A percentile compares a stretch with the other conserved stretches of the same genome.
Conservation (phyloP, 2,113 vertebrate genomes). For the Podocnemis expansa region DNA sequence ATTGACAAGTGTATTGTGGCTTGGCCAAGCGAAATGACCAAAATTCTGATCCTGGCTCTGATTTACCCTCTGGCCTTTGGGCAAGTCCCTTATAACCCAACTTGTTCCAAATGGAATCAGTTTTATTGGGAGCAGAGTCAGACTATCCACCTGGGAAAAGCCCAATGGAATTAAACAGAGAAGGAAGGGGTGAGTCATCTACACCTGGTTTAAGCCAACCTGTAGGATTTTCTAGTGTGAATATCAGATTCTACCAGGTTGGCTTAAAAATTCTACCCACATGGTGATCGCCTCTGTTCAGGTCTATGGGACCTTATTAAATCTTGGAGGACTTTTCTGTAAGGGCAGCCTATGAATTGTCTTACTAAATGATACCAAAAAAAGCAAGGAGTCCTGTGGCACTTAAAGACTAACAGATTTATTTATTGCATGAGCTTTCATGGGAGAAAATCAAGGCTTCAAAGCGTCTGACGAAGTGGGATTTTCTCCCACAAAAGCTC, state of each 20-base stretch:
- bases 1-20: fast-evolving
- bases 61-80: not conserved
- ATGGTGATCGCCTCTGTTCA: not conserved
- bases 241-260: not conserved
- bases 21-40: not conserved
- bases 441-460: too few species aligned
- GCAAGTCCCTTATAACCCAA: not conserved
- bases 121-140: not conserved
- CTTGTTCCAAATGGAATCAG: not conserved
- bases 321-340: not conserved
- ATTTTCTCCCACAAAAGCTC: too few species aligned
- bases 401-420: too few species aligned
- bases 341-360: not conserved
- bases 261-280: not conserved
- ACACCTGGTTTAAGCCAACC: not conserved
- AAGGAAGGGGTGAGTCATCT: not conserved
- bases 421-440: too few species aligned
- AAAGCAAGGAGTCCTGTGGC: too few species aligned
- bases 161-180: not conserved
- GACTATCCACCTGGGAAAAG: not conserved
- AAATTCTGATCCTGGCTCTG: not conserved
- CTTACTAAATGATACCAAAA: not conserved
- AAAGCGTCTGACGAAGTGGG: too few species aligned
- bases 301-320: not conserved
- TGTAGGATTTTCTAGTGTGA: not conserved